Evolutionary conservation across 2,888 invertebrate genomes (phyloP).

Genomic region (Himalopsyche anomala): DNA sequence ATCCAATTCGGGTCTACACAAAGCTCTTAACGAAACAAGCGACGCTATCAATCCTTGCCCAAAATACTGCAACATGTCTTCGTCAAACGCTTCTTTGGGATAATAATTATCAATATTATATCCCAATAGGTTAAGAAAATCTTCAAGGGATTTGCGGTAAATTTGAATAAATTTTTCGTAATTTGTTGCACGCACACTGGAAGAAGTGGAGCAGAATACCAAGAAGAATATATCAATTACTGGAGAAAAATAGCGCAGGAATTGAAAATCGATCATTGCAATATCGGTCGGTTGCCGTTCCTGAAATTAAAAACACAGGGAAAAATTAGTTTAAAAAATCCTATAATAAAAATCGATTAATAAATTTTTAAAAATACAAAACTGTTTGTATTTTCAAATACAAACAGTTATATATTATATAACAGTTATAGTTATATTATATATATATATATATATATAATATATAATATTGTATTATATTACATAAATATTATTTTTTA

Average conservation of each 20-base stretch:
- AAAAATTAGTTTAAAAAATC: background rate
- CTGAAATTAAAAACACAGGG: constrained; percentile 54
- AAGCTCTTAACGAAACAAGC: constrained; percentile 53
- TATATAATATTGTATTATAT: too few species aligned
- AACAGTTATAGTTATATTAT: too few species aligned
- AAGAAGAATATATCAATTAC: constrained; percentile 60
- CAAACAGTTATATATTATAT: too few species aligned
- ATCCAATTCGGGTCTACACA: constrained; percentile 57
- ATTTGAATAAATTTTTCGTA: constrained; percentile 50
- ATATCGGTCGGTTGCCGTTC: constrained; percentile 48
- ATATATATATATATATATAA: too few species aligned
- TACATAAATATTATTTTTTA: too few species aligned
- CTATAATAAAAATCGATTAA: too few species aligned
- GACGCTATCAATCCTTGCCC: constrained; percentile 55
- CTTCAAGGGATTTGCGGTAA: constrained; percentile 54
- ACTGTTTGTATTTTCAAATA: too few species aligned
- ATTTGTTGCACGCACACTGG: constrained; percentile 46
- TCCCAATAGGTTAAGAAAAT: constrained; percentile 47
- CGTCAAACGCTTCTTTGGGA: constrained; percentile 48
- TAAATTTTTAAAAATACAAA: too few species aligned
- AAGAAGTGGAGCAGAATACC: constrained; percentile 55
- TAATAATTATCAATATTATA: constrained; percentile 53
- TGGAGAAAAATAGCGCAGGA: constrained; percentile 59
- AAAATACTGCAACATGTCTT: constrained; percentile 53
- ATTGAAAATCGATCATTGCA: constrained; percentile 62